Base-by-base conservation (phyloP, 2,888 invertebrate genomes). In the Abrostola tripartita region DNA sequence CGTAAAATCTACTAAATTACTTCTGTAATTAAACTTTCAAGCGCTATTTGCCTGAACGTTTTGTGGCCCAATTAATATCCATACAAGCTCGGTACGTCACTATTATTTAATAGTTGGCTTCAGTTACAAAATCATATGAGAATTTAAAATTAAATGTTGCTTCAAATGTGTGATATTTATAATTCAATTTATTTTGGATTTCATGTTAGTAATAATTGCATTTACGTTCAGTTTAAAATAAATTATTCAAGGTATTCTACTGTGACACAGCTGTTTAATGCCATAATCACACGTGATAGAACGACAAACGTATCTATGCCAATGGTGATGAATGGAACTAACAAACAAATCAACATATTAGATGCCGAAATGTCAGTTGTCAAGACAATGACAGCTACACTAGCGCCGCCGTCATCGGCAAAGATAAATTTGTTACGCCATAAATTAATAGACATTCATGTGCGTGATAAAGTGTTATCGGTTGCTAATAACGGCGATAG, bases 1-100 rank as follows among this genome's bases (percentile, higher is more conserved):
- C 24, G 24, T 24, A 2, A 24, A 24, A 24, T 24, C 24, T 24
- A 24, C 24, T 24, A n/a, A n/a, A 24, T 24, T 24, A 24, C 24
- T 24, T 24, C 24, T 24, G 24, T 24, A 24, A 24, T 24, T 24
- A 24, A 24, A 24, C 24, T 24, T 24, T 24, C 24, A 24, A 24
- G 24, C 24, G 24, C 24, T 24, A 24, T 24, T 24, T 24, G 24
- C 40, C 37, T 44, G 8, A 65, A 42, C 40, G 24, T 54, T 50
- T 49, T 49, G 0, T 38, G 0, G 14, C 52, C 52, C 38, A 74
- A 51, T 37, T 54, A 74, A n/a, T 0, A 24, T 24, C 24, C 24
- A 24, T 24, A 24, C 24, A 24, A 24, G 24, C 24, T 24, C 24
- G 24, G 24, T 24, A 24, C 24, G 24, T 24, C 24, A 24, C 24